Conservation (phyloP, 2,888 invertebrate genomes). For the Eupithecia inturbata region DNA sequence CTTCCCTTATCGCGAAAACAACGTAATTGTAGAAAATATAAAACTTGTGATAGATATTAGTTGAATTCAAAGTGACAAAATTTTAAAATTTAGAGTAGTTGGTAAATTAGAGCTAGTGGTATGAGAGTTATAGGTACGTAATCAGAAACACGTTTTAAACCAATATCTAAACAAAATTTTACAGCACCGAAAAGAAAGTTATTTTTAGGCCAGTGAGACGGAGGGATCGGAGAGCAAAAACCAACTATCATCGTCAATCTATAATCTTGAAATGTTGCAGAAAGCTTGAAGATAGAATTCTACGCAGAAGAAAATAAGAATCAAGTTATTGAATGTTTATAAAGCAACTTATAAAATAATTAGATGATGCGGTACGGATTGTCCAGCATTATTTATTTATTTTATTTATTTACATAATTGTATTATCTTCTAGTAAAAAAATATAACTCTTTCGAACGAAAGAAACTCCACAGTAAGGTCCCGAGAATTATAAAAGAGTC, state of each 20-base stretch:
- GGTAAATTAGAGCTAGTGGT: too few species aligned
- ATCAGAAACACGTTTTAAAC: too few species aligned
- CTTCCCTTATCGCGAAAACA: too few species aligned
- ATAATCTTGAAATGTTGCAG: neutral
- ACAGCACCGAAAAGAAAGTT: too few species aligned
- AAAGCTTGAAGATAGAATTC: neutral
- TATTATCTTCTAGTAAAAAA: neutral
- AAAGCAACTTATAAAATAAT: neutral
- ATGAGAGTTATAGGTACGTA: too few species aligned
- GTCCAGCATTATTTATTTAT: neutral
- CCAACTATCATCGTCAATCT: neutral
- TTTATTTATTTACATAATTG: neutral
- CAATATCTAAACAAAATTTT: too few species aligned
- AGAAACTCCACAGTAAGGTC: neutral
- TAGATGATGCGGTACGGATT: neutral
- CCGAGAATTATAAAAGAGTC: neutral
- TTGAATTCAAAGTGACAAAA: too few species aligned
- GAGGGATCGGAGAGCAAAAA: neutral
- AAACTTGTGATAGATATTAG: too few species aligned
- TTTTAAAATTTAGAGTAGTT: too few species aligned
- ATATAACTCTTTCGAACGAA: neutral
- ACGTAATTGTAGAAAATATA: too few species aligned
- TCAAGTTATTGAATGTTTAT: constrained; percentile 5
- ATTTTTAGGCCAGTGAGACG: too few species aligned
- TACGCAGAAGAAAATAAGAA: neutral